These are phyloP conservation scores for Drosophila jambulina DNA, from an alignment of 1,140 invertebrate genomes.

Conservation along the genomic window DNA sequence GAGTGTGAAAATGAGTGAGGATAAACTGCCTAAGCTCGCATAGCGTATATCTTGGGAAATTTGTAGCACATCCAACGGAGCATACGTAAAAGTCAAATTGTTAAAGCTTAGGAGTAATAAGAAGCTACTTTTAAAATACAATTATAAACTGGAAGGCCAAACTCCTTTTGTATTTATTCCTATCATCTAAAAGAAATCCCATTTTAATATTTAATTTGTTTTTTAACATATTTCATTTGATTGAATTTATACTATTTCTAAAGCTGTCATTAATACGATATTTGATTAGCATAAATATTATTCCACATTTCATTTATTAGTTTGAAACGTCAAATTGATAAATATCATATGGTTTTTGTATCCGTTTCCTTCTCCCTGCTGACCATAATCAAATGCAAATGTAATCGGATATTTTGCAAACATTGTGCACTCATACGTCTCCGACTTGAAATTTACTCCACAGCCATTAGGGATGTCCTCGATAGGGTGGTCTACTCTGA, in stretches of 20 bases:
- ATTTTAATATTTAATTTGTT: neutral
- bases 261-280: neutral
- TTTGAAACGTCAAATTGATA: slow-evolving; percentile 41
- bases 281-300: neutral
- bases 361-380: neutral
- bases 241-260: neutral
- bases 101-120: neutral
- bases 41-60: neutral
- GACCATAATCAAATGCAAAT: slow-evolving; percentile 53
- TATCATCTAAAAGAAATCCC: too few species aligned
- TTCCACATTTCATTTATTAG: slow-evolving; percentile 31
- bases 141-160: neutral
- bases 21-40: neutral
- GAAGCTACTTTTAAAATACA: neutral
- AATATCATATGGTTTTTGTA: slow-evolving; percentile 7
- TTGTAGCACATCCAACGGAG: neutral
- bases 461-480: slow-evolving; percentile 47
- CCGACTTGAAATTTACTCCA: slow-evolving; percentile 26
- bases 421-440: slow-evolving; percentile 30
- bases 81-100: too few species aligned
- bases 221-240: neutral
- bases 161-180: neutral
- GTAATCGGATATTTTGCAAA: slow-evolving; percentile 64
- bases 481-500: slow-evolving; percentile 27
- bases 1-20: slow-evolving; percentile 10